phyloP scores from a whole-genome alignment of 2,113 vertebrate species.

The Falco punctatus region DNA sequence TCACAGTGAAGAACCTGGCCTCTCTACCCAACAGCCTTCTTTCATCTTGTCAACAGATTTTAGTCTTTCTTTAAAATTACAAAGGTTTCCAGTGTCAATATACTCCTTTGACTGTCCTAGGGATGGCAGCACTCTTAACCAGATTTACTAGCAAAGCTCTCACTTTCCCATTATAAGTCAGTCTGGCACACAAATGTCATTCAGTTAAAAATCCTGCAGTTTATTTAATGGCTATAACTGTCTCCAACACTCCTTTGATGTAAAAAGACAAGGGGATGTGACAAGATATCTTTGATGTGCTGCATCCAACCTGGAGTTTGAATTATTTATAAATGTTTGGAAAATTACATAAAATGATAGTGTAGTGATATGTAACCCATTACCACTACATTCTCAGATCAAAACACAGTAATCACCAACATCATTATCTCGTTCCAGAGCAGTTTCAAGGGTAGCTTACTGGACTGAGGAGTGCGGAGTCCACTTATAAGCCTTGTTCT shows the following conservation, averaged over 20 bases:
- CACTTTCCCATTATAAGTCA: not conserved
- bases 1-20: not conserved
- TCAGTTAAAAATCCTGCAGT: constrained; percentile 51
- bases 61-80: not conserved
- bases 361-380: not conserved
- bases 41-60: not conserved
- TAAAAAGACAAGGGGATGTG: not conserved
- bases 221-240: constrained; percentile 32
- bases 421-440: not conserved
- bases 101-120: not conserved
- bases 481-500: not conserved
- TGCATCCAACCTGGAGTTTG: constrained; percentile 8
- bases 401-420: not conserved
- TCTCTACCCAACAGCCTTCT: not conserved
- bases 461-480: not conserved
- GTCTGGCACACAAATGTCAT: not conserved
- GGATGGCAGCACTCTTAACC: not conserved
- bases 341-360: constrained; percentile 5
- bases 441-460: not conserved
- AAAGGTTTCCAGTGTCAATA: not conserved
- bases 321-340: constrained; percentile 26
- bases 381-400: not conserved
- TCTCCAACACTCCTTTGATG: not conserved
- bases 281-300: not conserved
- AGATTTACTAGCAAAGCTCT: not conserved